Evolutionary conservation across 2,113 vertebrate genomes (phyloP), one percentile per base, ranked within the genome.

Genomic region (Dipodomys spectabilis): DNA sequence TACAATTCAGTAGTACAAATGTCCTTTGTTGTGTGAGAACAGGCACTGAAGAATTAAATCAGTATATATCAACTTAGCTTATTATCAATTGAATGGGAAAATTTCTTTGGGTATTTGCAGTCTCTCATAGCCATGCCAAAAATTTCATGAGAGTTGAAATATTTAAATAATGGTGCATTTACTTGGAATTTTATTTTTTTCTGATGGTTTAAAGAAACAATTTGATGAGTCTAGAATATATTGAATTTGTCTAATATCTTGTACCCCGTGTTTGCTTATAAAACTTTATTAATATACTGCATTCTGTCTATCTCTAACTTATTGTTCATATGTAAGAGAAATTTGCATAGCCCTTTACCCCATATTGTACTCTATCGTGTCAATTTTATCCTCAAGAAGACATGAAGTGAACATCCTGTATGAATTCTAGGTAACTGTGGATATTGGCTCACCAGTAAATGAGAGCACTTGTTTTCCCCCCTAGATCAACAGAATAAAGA

Each of bases 1-100:
- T 39, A 77, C 30, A 97, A 27, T 93, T 88, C 93, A 95, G 82
- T 79, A 28, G 69, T 84, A 83, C 96, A 95, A 95, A 94, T 94
- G 72, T 95, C 74, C 78, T 83, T 92, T 97, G 44, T 83, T 89
- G 93, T 96, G 78, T 72, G 82, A 77, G 72, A 89, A 80, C 23
- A 77, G 79, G 35, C 15, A 93, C 81, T 75, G 77, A 96, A 93
- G 78, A 96, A 75, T 82, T 84, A 78, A 92, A 22, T 96, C 74
- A 97, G 45, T 94, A 27, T 8, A 57, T 27, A 57, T 81, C 65
- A 94, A 78, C 44, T 32, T 96, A 90, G 85, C 81, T 97, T 30
- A 96, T 96, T 96, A 93, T 94, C 94, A 92, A 72, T 30, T 82
- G 57, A 67, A 86, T 79, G 49, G 45, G 71, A 44, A 45, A 44